Evolutionary conservation across 1,140 invertebrate genomes (phyloP), one percentile per base, ranked within the genome.

Genomic region (Carcinoscorpius rotundicauda): DNA sequence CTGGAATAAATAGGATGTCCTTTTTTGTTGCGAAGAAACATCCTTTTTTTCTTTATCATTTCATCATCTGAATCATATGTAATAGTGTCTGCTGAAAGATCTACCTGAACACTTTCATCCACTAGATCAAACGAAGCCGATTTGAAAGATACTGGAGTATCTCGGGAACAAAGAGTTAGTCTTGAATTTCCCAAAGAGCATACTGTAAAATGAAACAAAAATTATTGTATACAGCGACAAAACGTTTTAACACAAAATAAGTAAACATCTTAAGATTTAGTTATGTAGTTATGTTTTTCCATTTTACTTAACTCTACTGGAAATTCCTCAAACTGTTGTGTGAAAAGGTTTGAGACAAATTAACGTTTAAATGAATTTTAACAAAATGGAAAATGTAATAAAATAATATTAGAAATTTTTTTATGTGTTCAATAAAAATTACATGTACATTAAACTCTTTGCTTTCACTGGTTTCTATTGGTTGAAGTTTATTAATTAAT

Each of bases 1-100:
- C 90, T 87, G 49, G 89, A 93, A 78, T 93, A 93, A 69, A 91
- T 81, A 51, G 87, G 88, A 63, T 75, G 76, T 29, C 74, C 75
- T 52, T 76, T 73, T 63, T 76, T 76, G 63, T 73, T 74, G 58
- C 72, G 64, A 49, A 70, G 68, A 62, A 73, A 57, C 52, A 69
- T 67, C 59, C 64, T 52, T 51, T 64, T 64, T 53, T 62, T 68
- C 66, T 66, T 66, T 52, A 65, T 66, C 69, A 72, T 70, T 11
- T 75, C 74, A 70, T 75, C 74, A 59, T 75, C 74, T 48, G 71
- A 73, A 53, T 71, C 70, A 63, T 74, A 75, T 29, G 66, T 68
- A 48, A 73, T 69, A 52, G 69, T 66, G 63, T 73, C 72, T 60
- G 67, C 64, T 10, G 69, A 63, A 48, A 72, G 65, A 62, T 72